Percentiles rank a stretch among this genome's conserved stretches.
phyloP scores from a whole-genome alignment of 1,140 invertebrate genomes.

The Chlorops oryzae region DNA sequence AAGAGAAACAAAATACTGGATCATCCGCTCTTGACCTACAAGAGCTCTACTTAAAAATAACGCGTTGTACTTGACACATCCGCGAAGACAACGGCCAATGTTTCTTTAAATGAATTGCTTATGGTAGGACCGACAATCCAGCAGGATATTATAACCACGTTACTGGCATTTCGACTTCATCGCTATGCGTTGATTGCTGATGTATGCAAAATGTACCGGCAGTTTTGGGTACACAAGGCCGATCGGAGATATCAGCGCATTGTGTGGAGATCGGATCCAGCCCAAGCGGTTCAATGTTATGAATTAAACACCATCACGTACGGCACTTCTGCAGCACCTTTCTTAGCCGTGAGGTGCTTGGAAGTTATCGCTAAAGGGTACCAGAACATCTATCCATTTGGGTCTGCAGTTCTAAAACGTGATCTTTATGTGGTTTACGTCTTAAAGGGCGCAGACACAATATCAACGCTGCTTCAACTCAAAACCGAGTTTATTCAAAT shows the following conservation, averaged over 20 bases:
- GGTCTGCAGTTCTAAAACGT: neutral
- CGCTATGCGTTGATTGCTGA: conserved; percentile 20
- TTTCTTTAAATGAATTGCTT: neutral
- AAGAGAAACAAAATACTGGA: neutral
- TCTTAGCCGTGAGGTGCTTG: conserved; percentile 1
- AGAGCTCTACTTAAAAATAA: conserved; percentile 15
- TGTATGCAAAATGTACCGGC: conserved; percentile 34
- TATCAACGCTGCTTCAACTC: neutral
- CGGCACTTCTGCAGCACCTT: conserved; percentile 15
- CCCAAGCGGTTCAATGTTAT: conserved; percentile 12
- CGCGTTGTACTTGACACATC: conserved; percentile 31
- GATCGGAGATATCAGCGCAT: conserved; percentile 35
- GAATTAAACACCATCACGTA: conserved; percentile 26
- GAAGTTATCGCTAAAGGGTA: neutral
- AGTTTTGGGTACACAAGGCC: conserved; percentile 18
- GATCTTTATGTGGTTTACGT: neutral
- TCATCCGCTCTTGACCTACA: neutral
- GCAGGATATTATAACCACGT: neutral
- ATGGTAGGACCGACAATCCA: conserved; percentile 5
- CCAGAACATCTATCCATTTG: neutral
- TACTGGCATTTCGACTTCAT: conserved; percentile 27
- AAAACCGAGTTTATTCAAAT: neutral
- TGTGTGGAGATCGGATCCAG: conserved; percentile 31
- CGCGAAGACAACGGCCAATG: too few relatives aligned
- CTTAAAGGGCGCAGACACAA: neutral